A percentile compares a stretch with the other conserved stretches of the same genome.
phyloP scores from a whole-genome alignment of 2,888 invertebrate genomes.

The Buathra laborator region DNA sequence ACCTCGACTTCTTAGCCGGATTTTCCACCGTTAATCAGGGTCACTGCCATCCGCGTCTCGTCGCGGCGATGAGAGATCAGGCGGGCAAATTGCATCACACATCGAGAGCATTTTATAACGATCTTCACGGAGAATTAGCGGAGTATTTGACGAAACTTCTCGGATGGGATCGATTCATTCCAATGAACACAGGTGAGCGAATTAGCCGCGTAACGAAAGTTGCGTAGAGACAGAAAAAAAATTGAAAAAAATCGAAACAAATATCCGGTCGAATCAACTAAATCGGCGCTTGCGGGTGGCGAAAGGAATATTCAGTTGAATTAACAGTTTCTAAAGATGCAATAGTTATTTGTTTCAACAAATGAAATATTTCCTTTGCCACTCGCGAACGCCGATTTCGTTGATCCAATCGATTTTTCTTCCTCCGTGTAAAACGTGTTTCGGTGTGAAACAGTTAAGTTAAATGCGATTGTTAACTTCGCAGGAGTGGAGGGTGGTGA shows the following conservation, averaged over 20 bases:
- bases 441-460: too few relatives aligned
- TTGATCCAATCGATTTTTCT: too few relatives aligned
- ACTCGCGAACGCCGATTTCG: too few relatives aligned
- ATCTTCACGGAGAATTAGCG: constrained; percentile 91
- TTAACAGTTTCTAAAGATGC: too few relatives aligned
- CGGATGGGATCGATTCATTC: constrained; percentile 92
- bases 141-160: constrained; percentile 90
- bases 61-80: constrained; percentile 87
- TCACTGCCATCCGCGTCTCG: constrained; percentile 91
- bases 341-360: too few relatives aligned
- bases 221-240: too few relatives aligned
- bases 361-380: too few relatives aligned
- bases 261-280: background rate
- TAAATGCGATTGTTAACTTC: constrained; percentile 26
- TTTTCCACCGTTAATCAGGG: constrained; percentile 94
- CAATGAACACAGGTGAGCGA: constrained; percentile 91
- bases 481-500: constrained; percentile 93
- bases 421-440: too few relatives aligned
- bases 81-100: constrained; percentile 89
- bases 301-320: too few relatives aligned
- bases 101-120: constrained; percentile 92
- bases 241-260: too few relatives aligned
- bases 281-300: too few relatives aligned
- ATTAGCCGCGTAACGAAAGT: background rate
- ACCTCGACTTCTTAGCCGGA: constrained; percentile 92